phyloP scores from a whole-genome alignment of 1,140 invertebrate genomes.

The Chrysomallon squamiferum region DNA sequence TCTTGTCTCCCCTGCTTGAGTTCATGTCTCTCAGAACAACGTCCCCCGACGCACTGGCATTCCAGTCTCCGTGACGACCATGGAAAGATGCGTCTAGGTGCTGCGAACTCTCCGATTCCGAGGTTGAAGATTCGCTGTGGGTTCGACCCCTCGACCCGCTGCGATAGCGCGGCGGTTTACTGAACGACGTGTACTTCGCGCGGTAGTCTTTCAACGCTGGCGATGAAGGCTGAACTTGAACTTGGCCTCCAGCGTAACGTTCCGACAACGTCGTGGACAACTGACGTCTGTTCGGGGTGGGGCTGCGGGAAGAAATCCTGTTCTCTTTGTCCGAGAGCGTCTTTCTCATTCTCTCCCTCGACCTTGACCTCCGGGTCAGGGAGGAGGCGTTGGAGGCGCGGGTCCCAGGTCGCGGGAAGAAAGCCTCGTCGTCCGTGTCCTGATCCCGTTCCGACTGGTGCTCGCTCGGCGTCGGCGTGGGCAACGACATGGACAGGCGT shows the following conservation, averaged over 20 bases:
- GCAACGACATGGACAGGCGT: conserved; percentile 10
- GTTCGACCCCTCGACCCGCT: conserved; percentile 36
- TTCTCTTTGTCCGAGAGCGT: background rate
- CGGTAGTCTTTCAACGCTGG: conserved; percentile 8
- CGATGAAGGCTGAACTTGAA: conserved; percentile 5
- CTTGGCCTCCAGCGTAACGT: conserved; percentile 21
- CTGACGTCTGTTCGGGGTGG: conserved; percentile 6
- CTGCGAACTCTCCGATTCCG: conserved; percentile 37
- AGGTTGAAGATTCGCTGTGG: conserved; percentile 52
- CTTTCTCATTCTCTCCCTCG: conserved; percentile 4
- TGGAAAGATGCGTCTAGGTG: conserved; percentile 16
- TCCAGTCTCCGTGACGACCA: conserved; percentile 13
- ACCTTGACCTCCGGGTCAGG: conserved; percentile 12
- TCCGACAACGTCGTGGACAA: conserved; percentile 15
- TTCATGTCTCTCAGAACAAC: background rate
- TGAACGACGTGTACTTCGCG: conserved; percentile 9
- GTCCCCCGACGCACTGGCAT: conserved; percentile 9
- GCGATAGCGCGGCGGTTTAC: conserved; percentile 42
- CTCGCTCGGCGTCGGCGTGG: conserved; percentile 14
- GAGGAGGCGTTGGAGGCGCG: background rate
- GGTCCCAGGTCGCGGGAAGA: background rate
- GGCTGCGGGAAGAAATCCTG: conserved; percentile 4
- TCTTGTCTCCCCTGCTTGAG: too few relatives aligned
- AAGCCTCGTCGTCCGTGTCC: conserved; percentile 27
- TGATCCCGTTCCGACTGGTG: conserved; percentile 16